Evolutionary conservation across 2,113 vertebrate species (phyloP).

Genomic region (Bubalus kerabau): DNA sequence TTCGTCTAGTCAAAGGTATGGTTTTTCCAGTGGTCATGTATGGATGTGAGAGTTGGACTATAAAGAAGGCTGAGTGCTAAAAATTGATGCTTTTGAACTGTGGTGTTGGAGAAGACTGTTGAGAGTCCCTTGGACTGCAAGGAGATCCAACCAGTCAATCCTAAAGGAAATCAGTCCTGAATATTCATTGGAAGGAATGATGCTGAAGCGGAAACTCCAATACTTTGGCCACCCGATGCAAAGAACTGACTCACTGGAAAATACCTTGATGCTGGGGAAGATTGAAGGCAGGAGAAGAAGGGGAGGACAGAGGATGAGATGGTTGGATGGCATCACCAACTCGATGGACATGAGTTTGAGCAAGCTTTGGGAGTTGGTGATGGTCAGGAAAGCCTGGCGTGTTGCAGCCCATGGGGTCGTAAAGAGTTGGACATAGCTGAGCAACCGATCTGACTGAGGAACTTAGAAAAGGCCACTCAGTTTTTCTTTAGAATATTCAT

Average conservation of each 20-base stretch:
- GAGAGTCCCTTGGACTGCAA: not conserved
- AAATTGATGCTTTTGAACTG: not conserved
- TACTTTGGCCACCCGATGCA: not conserved
- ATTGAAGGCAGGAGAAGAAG: not conserved
- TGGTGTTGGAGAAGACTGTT: not conserved
- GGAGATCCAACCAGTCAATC: not conserved
- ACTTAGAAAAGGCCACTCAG: not conserved
- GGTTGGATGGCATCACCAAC: not conserved
- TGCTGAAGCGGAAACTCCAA: not conserved
- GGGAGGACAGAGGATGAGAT: not conserved
- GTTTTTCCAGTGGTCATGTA: not conserved
- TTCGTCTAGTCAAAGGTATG: not conserved
- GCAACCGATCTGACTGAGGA: not conserved
- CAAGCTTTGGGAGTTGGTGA: not conserved
- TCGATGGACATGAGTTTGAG: not conserved
- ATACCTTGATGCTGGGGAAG: not conserved
- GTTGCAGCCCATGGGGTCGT: not conserved
- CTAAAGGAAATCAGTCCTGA: not conserved
- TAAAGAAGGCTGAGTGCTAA: not conserved
- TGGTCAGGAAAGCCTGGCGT: not conserved
- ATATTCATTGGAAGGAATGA: not conserved
- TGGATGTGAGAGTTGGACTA: not conserved
- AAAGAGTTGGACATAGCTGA: not conserved
- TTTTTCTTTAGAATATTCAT: not conserved
- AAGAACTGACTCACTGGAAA: not conserved